These are phyloP conservation scores for Trichomalopsis sarcophagae DNA, from an alignment of 1,140 invertebrate genomes.

Conservation along the genomic window DNA sequence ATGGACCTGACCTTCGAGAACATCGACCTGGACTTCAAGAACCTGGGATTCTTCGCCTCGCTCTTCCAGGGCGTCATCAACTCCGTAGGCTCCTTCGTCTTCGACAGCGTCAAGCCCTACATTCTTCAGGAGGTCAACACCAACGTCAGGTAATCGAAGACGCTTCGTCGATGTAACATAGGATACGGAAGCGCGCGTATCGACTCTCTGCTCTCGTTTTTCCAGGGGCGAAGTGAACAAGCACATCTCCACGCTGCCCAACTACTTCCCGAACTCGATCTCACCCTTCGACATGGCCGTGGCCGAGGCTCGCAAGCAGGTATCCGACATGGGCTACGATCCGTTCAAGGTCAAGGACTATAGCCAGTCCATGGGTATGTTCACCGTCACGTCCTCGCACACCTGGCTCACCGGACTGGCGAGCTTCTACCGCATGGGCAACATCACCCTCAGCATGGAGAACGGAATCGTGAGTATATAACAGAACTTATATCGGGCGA, in stretches of 20 bases:
- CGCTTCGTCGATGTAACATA: neutral
- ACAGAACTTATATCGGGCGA: too few species aligned
- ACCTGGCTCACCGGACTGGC: slow-evolving; percentile 87
- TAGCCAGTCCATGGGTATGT: slow-evolving; percentile 81
- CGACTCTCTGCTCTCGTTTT: neutral
- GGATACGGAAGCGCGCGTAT: neutral
- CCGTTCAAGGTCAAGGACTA: slow-evolving; percentile 84
- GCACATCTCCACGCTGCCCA: slow-evolving; percentile 77
- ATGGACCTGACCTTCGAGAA: slow-evolving; percentile 87
- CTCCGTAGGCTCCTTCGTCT: slow-evolving; percentile 86
- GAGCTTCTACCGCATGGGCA: slow-evolving; percentile 87
- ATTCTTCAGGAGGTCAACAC: slow-evolving; percentile 86
- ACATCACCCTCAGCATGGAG: slow-evolving; percentile 83
- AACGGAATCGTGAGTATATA: slow-evolving; percentile 78
- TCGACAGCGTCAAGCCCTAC: slow-evolving; percentile 90
- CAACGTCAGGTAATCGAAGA: slow-evolving; percentile 70
- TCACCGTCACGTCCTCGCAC: slow-evolving; percentile 80
- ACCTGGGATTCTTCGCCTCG: slow-evolving; percentile 83
- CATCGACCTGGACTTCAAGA: slow-evolving; percentile 87
- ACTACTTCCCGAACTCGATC: slow-evolving; percentile 89
- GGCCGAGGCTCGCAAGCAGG: slow-evolving; percentile 82
- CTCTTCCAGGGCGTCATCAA: slow-evolving; percentile 87
- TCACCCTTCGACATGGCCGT: slow-evolving; percentile 89
- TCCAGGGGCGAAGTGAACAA: slow-evolving; percentile 74
- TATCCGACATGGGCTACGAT: slow-evolving; percentile 82